These are phyloP conservation scores for Cygnus olor DNA, from an alignment of 2,797 vertebrate species.

Conservation along the genomic window DNA sequence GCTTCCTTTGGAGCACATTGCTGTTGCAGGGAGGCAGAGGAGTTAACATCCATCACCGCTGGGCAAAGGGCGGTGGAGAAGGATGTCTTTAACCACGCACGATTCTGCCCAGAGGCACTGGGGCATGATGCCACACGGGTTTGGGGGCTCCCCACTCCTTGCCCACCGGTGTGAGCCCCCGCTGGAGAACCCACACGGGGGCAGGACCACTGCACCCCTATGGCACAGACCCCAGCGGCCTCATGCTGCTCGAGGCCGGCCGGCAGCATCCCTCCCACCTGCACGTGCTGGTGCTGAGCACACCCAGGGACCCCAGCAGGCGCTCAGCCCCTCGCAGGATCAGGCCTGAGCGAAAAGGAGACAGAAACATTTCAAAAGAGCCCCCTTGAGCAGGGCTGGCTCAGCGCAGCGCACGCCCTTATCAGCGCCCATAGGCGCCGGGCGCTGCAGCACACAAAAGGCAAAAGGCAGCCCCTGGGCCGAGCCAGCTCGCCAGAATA, in stretches of 20 bases:
- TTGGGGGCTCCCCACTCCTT: too few species aligned
- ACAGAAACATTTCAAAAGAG: neutral
- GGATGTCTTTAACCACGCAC: too few species aligned
- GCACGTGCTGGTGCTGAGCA: too few species aligned
- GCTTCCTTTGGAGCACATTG: neutral
- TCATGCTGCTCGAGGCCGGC: too few species aligned
- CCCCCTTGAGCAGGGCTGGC: neutral
- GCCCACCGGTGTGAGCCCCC: too few species aligned
- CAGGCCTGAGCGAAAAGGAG: neutral
- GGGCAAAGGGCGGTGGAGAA: too few species aligned
- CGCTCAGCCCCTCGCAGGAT: neutral
- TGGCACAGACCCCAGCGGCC: too few species aligned
- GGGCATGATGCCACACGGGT: too few species aligned
- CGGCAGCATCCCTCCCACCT: too few species aligned
- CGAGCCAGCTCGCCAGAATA: conserved; percentile 34
- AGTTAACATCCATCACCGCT: neutral
- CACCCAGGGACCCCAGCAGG: neutral
- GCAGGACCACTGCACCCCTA: too few species aligned
- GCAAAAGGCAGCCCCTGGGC: conserved; percentile 54
- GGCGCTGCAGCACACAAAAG: conserved; percentile 53
- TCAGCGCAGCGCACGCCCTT: neutral
- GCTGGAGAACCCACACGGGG: too few species aligned
- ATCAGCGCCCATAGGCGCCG: conserved; percentile 31
- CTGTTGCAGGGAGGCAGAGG: neutral
- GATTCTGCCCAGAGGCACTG: too few species aligned